Evolutionary conservation across 1,140 invertebrate species (phyloP), one percentile per base, ranked within the genome.

Genomic region (Pantala flavescens): DNA sequence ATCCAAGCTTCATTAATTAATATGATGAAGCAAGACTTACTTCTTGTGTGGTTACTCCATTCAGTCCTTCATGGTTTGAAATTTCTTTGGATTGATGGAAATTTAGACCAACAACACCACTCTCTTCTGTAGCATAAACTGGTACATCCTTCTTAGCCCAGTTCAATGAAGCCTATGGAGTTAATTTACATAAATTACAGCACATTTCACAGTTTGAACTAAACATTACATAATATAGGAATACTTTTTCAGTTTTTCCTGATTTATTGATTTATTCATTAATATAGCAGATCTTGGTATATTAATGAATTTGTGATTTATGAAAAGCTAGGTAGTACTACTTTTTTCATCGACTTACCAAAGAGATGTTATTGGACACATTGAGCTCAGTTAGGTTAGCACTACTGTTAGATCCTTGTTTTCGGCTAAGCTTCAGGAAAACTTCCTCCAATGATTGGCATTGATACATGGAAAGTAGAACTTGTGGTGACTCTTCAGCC

Each of bases 11-110:
- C 10, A 10, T 55, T 73, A 7, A 19, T 3, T 71, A 11, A 36
- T 73, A 28, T 71, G 10, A 71, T 16, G 9, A 74, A 43, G 24
- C 71, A 70, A 71, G 28, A 82, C 83, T 79, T 78, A 84, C 84
- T 79, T 83, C 84, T 77, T 81, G 49, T 21, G n/a, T 14, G 12
- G 3, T 83, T 55, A 84, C 81, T 23, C 91, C 91, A 80, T 93
- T 93, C 24, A 86, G 85, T 36, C 86, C 87, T 77, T 93, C 91
- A 72, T 90, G 87, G 73, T 93, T 91, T 19, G 93, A 86, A 78
- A 92, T 87, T 84, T 94, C 93, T 87, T 94, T 94, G 81, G 91
- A 93, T 83, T 94, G 92, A 82, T 93, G 90, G 85, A 94, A 95
- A 82, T 93, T 93, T 2, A 95, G 86, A 0, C 93, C 93, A 21